Conservation (phyloP, 1,140 invertebrate species). For the Copidosoma floridanum region DNA sequence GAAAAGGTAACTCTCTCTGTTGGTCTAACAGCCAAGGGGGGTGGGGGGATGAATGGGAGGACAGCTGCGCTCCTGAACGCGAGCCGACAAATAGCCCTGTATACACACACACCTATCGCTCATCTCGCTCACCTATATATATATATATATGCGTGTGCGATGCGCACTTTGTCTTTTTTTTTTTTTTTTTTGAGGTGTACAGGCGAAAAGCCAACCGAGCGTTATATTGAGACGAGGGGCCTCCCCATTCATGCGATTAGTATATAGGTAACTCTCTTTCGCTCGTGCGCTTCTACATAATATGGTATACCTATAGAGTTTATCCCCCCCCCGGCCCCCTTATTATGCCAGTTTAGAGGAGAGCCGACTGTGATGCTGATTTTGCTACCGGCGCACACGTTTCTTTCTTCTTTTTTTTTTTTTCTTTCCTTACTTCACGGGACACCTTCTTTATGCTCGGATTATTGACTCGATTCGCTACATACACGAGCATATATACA, state of each 20-base stretch:
- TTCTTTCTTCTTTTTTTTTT: no score
- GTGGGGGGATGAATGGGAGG: neutral
- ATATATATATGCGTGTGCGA: no score
- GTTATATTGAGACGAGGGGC: constrained; percentile 33
- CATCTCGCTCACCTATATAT: constrained; percentile 18
- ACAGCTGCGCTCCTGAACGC: constrained; percentile 10
- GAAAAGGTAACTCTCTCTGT: constrained; percentile 4
- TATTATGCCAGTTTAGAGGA: no score
- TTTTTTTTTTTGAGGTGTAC: no score
- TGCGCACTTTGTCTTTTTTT: no score
- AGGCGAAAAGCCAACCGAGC: constrained; percentile 30
- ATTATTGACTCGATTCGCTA: constrained; percentile 13
- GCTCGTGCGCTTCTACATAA: neutral
- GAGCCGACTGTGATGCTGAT: no score
- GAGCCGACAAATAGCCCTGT: constrained; percentile 26
- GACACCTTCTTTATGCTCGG: constrained; percentile 5
- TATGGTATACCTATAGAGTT: no score
- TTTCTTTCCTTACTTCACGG: neutral
- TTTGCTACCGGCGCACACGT: no score
- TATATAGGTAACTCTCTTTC: no score
- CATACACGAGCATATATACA: no score
- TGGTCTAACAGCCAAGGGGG: neutral
- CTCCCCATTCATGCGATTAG: no score
- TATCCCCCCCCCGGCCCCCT: constrained; percentile 19
- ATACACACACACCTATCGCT: constrained; percentile 33